These are phyloP conservation scores for Cataglyphis cursor DNA, from an alignment of 2,888 invertebrate genomes.

Conservation along the genomic window DNA sequence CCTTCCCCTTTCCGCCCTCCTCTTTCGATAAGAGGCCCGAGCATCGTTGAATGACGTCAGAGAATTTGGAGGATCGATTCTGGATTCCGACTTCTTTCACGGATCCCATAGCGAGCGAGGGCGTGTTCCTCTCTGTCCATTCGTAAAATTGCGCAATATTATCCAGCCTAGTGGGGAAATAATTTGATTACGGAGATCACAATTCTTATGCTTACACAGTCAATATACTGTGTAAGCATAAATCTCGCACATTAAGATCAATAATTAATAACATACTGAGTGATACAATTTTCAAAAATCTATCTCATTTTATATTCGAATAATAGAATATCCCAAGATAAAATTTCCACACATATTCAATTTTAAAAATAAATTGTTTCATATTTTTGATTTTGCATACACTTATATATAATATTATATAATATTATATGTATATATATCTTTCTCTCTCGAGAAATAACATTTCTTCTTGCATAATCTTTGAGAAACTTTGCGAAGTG, in stretches of 20 bases:
- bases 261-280: slow-evolving; percentile 8
- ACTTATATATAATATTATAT: background rate
- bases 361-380: background rate
- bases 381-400: background rate
- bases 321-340: background rate
- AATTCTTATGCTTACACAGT: no score
- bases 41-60: slow-evolving; percentile 62
- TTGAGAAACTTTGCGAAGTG: slow-evolving; percentile 21
- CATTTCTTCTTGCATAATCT: slow-evolving; percentile 4
- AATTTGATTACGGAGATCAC: slow-evolving; percentile 22
- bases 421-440: no score
- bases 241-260: slow-evolving; percentile 10
- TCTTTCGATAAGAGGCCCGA: slow-evolving; percentile 49
- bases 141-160: slow-evolving; percentile 23
- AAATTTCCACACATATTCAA: background rate
- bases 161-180: background rate
- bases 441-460: background rate
- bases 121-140: slow-evolving; percentile 1
- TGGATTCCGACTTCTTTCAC: slow-evolving; percentile 55
- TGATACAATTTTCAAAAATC: background rate
- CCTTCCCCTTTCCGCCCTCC: background rate
- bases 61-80: slow-evolving; percentile 61
- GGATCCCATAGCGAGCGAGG: slow-evolving; percentile 11
- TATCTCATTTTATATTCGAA: background rate
- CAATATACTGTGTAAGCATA: no score